Conservation (phyloP, 1,140 invertebrate species). For the Drosophila varians region DNA sequence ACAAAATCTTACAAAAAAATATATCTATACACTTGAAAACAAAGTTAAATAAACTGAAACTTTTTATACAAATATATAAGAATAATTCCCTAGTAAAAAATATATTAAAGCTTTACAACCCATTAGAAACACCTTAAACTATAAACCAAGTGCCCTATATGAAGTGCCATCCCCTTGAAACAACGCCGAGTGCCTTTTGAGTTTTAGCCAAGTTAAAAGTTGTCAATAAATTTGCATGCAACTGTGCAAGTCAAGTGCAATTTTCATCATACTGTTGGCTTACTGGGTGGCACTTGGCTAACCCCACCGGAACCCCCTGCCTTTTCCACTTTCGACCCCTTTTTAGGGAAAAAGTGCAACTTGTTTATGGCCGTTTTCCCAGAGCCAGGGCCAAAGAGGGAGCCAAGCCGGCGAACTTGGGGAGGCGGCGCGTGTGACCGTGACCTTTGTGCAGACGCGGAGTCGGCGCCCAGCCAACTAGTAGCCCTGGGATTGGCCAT, state of each 20-base stretch:
- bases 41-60: too few species aligned
- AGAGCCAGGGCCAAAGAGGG: conserved; percentile 25
- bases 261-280: conserved; percentile 9
- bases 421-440: conserved; percentile 48
- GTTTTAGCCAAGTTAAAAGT: not conserved
- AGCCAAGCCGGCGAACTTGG: conserved; percentile 6
- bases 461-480: conserved; percentile 72
- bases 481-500: conserved; percentile 38
- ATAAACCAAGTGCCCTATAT: not conserved
- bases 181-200: not conserved
- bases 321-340: too few species aligned
- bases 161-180: not conserved
- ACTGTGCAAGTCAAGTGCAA: not conserved
- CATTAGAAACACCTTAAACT: not conserved
- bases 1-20: conserved; percentile 7
- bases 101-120: not conserved
- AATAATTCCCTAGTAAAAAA: not conserved
- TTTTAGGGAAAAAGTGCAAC: conserved; percentile 44
- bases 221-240: conserved; percentile 21
- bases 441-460: conserved; percentile 72
- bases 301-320: not conserved
- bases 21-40: not conserved
- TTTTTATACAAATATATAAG: too few species aligned
- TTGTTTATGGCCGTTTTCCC: conserved; percentile 44
- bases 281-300: not conserved